Evolutionary conservation across 1,140 invertebrate species (phyloP), one percentile per base, ranked within the genome.

Genomic region (Teleopsis dalmanni): DNA sequence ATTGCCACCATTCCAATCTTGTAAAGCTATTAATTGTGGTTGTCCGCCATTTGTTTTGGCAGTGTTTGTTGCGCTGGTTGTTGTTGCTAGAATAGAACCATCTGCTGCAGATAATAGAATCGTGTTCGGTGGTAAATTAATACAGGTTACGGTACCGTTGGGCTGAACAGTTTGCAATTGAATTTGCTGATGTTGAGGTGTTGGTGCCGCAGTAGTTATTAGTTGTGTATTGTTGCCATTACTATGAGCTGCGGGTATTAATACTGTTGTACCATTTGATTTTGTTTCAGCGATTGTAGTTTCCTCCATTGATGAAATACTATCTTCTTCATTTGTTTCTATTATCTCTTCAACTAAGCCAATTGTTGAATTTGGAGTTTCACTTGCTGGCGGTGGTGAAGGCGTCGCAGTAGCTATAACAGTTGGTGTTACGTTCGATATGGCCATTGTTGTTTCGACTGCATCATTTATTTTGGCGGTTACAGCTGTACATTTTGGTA

Each of bases 341-440:
- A 62, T 59, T 5, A 66, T 59, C 51, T 66, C 64, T 47, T 66
- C 63, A 18, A 66, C 59, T 23, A 64, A 56, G 53, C 66, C 64
- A 14, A 65, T 61, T 31, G 65, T 8, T 4, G 55, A 46, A 7
- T 34, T 47, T 14, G 50, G 35, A 31, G 43, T 47, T 16, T 40
- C 50, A 10, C 16, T 44, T 16, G 14, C 16, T 16, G 41, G 50
- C 3, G 57, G 62, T 2, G 62, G 62, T n/a, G 62, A 62, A 3
- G 62, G 59, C 9, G 60, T 64, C 1, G 62, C 56, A n/a, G 62
- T 65, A 7, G 45, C 34, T 47, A 62, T 23, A 13, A 22, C 18
- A 11, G 43, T 31, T 21, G 29, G 19, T 21, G 31, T 29, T 3
- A 34, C 19, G 1, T 42, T 43, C 11, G 48, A 22, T 13, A 35